A percentile compares a stretch with the other conserved stretches of the same genome.
phyloP scores from a whole-genome alignment of 2,888 invertebrate species.

The Nowickia ferox region DNA sequence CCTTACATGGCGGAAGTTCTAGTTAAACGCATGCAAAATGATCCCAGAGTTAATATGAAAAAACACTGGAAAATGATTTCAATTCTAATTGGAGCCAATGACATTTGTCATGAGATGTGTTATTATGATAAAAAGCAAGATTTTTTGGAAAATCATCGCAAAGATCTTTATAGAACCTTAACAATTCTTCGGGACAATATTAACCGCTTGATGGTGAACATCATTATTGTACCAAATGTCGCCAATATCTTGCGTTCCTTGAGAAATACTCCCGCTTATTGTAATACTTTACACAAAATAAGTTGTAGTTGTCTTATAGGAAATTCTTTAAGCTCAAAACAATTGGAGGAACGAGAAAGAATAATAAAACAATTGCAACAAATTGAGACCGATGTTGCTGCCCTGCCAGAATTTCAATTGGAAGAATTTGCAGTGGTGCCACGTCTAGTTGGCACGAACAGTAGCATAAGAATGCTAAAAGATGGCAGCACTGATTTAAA shows the following conservation, averaged over 20 bases:
- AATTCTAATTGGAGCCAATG: conserved; percentile 86
- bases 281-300: conserved; percentile 74
- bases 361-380: conserved; percentile 82
- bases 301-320: conserved; percentile 78
- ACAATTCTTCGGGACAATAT: conserved; percentile 84
- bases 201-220: conserved; percentile 82
- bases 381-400: conserved; percentile 84
- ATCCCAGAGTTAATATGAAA: conserved; percentile 83
- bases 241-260: conserved; percentile 70
- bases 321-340: conserved; percentile 69
- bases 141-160: conserved; percentile 82
- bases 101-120: conserved; percentile 86
- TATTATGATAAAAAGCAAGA: conserved; percentile 81
- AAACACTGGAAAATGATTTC: conserved; percentile 87
- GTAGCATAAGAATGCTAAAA: conserved; percentile 78
- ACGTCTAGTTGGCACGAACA: conserved; percentile 82
- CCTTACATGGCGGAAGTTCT: conserved; percentile 77
- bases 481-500: conserved; percentile 83
- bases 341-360: conserved; percentile 58
- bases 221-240: conserved; percentile 77
- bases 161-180: conserved; percentile 83
- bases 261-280: conserved; percentile 73
- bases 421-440: conserved; percentile 85
- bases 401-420: conserved; percentile 79
- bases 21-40: conserved; percentile 77